Conservation (phyloP, 1,140 invertebrate genomes). For the Dendroctonus valens region DNA sequence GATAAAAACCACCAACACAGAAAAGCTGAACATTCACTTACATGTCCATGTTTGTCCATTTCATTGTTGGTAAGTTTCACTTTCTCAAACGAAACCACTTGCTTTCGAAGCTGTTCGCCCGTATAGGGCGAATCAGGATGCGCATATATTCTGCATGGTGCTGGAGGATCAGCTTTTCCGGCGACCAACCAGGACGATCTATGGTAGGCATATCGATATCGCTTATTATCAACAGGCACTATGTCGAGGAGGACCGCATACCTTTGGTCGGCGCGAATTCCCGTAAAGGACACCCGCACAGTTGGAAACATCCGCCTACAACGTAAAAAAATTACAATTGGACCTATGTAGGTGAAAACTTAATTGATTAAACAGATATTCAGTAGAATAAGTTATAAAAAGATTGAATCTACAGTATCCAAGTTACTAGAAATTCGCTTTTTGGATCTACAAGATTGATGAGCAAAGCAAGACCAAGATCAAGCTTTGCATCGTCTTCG, state of each 20-base stretch:
- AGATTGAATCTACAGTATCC: no score
- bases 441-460: no score
- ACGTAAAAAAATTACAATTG: constrained; percentile 42
- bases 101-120: constrained; percentile 92
- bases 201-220: constrained; percentile 98
- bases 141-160: constrained; percentile 88
- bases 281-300: constrained; percentile 87
- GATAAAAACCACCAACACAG: no score
- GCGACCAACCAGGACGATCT: constrained; percentile 97
- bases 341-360: no score
- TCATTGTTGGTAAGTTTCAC: constrained; percentile 99
- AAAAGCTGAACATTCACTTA: constrained; percentile 56
- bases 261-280: constrained; percentile 64
- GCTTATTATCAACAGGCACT: constrained; percentile 93
- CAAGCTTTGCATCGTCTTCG: no score
- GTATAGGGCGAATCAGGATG: constrained; percentile 98
- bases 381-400: no score
- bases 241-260: constrained; percentile 97
- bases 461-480: no score
- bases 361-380: no score
- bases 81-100: constrained; percentile 99
- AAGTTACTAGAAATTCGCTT: no score
- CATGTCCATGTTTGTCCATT: constrained; percentile 98
- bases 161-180: constrained; percentile 96
- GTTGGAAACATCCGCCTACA: constrained; percentile 98